Conservation (phyloP, 1,140 invertebrate genomes). For the Sesamia nonagrioides region DNA sequence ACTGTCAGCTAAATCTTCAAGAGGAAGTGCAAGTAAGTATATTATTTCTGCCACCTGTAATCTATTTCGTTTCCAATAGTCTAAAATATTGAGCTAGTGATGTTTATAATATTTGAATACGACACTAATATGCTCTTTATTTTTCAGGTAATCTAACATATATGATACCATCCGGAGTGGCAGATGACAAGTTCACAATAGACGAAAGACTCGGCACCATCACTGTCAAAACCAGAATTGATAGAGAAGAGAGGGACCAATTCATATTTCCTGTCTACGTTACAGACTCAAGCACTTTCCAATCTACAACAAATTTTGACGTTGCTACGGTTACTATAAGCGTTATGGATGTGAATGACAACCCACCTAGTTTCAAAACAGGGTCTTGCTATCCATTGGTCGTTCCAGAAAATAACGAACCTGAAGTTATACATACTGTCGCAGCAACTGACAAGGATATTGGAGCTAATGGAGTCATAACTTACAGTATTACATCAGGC, state of each 20-base stretch:
- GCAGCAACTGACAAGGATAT: slow-evolving; percentile 95
- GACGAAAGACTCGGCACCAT: slow-evolving; percentile 93
- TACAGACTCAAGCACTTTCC: slow-evolving; percentile 88
- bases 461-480: slow-evolving; percentile 94
- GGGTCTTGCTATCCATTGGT: slow-evolving; percentile 94
- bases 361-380: slow-evolving; percentile 94
- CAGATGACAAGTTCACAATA: slow-evolving; percentile 94
- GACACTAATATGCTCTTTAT: slow-evolving; percentile 43
- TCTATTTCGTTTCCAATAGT: no score
- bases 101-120: not conserved
- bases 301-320: slow-evolving; percentile 89
- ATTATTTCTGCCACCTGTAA: no score
- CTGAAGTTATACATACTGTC: slow-evolving; percentile 94
- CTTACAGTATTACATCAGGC: slow-evolving; percentile 95
- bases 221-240: slow-evolving; percentile 91
- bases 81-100: no score
- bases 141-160: slow-evolving; percentile 93
- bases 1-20: slow-evolving; percentile 92
- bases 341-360: slow-evolving; percentile 96
- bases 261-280: slow-evolving; percentile 96
- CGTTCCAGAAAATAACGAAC: slow-evolving; percentile 95
- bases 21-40: slow-evolving; percentile 89
- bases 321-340: slow-evolving; percentile 91
- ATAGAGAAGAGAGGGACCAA: slow-evolving; percentile 91
- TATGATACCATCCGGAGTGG: slow-evolving; percentile 94